Percentiles rank a stretch among this genome's conserved stretches.
Evolutionary conservation across 2,113 vertebrate species (phyloP).

Genomic region (Hippocampus mohnikei): DNA sequence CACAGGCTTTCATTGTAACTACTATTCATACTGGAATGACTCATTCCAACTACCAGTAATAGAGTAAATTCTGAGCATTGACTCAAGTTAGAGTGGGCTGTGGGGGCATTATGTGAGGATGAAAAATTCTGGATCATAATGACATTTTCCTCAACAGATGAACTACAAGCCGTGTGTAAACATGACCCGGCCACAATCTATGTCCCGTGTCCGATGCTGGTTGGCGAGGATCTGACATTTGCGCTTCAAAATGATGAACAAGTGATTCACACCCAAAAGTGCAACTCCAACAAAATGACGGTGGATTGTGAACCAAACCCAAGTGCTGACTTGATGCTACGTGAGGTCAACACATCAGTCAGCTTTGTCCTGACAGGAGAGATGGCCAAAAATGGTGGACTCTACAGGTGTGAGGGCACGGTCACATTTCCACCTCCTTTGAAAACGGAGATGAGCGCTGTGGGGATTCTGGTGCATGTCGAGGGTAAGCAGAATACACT

Average conservation of each 20-base stretch:
- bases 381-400: fast-evolving
- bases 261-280: fast-evolving
- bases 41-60: neutral
- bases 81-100: too few species aligned
- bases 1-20: neutral
- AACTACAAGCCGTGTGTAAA: fast-evolving
- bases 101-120: neutral
- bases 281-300: fast-evolving
- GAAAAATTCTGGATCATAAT: neutral
- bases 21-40: neutral
- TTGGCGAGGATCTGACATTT: fast-evolving
- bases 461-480: slow-evolving; percentile 13
- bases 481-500: slow-evolving; percentile 35
- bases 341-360: fast-evolving
- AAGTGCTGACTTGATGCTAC: neutral
- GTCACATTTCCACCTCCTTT: slow-evolving; percentile 43
- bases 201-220: slow-evolving; percentile 17
- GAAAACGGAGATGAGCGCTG: fast-evolving
- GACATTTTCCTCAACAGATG: slow-evolving; percentile 6
- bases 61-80: neutral
- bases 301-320: fast-evolving
- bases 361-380: slow-evolving; percentile 4
- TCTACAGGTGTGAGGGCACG: slow-evolving; percentile 39
- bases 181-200: neutral
- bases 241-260: neutral